Evolutionary conservation across 2,113 vertebrate species (phyloP), one percentile per base, ranked within the genome.

Genomic region (Steatornis caripensis): DNA sequence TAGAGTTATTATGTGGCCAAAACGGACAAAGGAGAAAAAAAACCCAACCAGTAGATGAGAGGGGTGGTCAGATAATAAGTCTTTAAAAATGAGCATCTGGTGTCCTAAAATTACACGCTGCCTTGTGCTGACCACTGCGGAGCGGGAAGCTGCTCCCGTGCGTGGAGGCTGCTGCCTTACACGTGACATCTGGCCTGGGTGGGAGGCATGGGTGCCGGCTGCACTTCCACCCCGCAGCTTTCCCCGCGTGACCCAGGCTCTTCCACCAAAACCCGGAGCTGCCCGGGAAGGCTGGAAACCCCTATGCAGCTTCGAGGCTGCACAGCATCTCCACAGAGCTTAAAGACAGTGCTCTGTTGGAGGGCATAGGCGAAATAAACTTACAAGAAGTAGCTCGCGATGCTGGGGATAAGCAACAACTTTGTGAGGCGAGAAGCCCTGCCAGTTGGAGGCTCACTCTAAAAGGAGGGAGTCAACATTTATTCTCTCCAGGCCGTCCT

Each of bases 161-260:
- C 1, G 0, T 68, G 26, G 13, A n/a, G 34, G 19, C 36, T 70
- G 9, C 49, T 58, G 37, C 48, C 37, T n/a, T 46, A 21, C 76
- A 49, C n/a, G 26, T 4, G 15, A 6, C 3, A 0, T 23, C 48
- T 76, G 36, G 24, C 36, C 23, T 17, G 36, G 54, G 12, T 41
- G n/a, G 26, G 10, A 60, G 21, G n/a, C 39, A 91, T 9, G 0
- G 0, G 16, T 18, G 26, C 30, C 1, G 0, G 11, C 19, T 45
- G 23, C 9, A 11, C 54, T 64, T 34, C 13, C 22, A 32, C 17
- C 10, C 48, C 3, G 1, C 37, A 62, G 36, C 36, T 69, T 82
- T 62, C 19, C 18, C 39, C 26, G 48, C 3, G 0, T 57, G 34
- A 48, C 16, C 27, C 15, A 70, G 49, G 51, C 45, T 64, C 34